Evolutionary conservation across 2,113 vertebrate species (phyloP), one percentile per base, ranked within the genome.

Genomic region (Calyptomena viridis): DNA sequence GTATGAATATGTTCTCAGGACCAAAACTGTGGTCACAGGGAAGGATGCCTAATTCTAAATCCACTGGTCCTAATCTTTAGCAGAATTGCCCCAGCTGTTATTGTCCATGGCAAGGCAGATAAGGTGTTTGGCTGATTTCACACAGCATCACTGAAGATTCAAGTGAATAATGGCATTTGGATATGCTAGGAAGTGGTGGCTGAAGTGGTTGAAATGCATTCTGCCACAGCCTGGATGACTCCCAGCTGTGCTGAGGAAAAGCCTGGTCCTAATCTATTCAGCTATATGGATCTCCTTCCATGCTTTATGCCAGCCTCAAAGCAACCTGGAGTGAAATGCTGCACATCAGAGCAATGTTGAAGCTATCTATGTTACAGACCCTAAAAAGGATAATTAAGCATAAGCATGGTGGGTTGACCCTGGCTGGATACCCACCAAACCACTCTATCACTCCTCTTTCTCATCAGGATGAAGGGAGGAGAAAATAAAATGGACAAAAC

Each of bases 31-130:
- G 50, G 35, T 78, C 18, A 25, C 22, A 49, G 35, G 35, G 31
- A 74, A 78, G 44, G 16, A 27, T 55, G 28, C 17, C 11, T 50
- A 55, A 71, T 71, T 79, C 37, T 60, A 82, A 40, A 64, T 55
- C 66, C 40, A 20, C 40, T 27, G 40, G 33, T 60, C 19, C 39
- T 69, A 44, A 49, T n/a, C 40, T 35, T 62, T 10, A 24, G 37
- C 1, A 1, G 50, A 72, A 16, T 24, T 58, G 33, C 22, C 25
- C 59, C 53, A 64, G 50, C 68, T 72, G 19, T 49, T 72, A 8
- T 1, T 53, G 39, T 33, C 31, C 1, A 1, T 2, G 1, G 47
- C 22, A 44, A 31, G 20, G 22, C 30, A 69, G 33, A 44, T 55
- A 59, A 64, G 18, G 28, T 27, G 31, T 63, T 84, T 39, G 24